Base-by-base conservation (phyloP, 2,888 invertebrate genomes). In the Clepsis dumicolana region DNA sequence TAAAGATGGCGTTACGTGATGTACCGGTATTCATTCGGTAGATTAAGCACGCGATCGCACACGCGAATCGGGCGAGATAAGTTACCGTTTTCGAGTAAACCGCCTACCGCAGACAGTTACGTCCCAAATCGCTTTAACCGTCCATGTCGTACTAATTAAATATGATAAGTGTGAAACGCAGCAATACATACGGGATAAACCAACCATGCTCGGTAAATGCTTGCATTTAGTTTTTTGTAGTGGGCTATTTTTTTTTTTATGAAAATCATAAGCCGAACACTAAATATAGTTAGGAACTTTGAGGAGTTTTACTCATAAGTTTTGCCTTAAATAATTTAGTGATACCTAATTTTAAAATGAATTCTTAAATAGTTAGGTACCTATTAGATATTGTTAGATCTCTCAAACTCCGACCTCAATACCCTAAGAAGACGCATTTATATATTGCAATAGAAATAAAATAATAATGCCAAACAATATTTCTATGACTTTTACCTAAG, bases 11-110 rank as follows among this genome's bases (percentile, higher is more conserved):
- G 80, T 83, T 78, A 83, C 79, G 73, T 75, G 80, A 81, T 81
- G 82, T 81, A 80, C 80, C 83, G 81, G 76, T 74, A 72, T 73
- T 79, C 75, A 82, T 80, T 80, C 80, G 82, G 75, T 79, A 80
- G 75, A 81, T 77, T 77, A 75, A 77, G 80, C 82, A 83, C 84
- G 84, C 84, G 79, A 83, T 79, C 74, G 75, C 77, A 82, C 74
- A 77, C 78, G 76, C 76, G 72, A 74, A 75, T 71, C 71, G 65
- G 70, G 70, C 66, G 65, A 67, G 67, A 67, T 67, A 75, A 76
- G 72, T 74, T 76, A 81, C 81, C 78, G 81, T 80, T 83, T 78
- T 73, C 72, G 71, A 75, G 74, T 73, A 70, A 77, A 74, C 75
- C 68, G 72, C 69, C 71, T 72, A 57, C 71, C 61, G 60, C 70